Conservation (phyloP, 2,797 vertebrate species). For the Astyanax mexicanus region DNA sequence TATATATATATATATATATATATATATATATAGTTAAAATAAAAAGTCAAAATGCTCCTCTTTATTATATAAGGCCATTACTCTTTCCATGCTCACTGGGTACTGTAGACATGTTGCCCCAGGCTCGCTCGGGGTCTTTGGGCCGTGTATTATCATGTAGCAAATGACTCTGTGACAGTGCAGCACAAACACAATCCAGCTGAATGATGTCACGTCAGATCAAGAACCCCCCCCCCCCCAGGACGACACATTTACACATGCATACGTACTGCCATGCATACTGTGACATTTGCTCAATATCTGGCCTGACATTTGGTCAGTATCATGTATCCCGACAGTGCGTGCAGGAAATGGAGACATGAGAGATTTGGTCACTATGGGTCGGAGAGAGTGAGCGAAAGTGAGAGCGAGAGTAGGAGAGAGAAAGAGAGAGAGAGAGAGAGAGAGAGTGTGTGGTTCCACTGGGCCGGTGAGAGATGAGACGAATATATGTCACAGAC, state of each 20-base stretch:
- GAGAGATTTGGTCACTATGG: constrained; percentile 10
- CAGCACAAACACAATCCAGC: constrained; percentile 40
- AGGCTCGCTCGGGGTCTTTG: constrained; percentile 20
- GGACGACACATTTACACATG: constrained; percentile 44
- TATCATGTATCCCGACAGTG: constrained; percentile 5
- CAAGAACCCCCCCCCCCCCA: constrained; percentile 26
- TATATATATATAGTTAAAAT: constrained; percentile 3
- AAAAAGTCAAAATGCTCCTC: constrained; percentile 31
- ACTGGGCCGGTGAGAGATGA: constrained; percentile 57
- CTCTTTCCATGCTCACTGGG: neutral
- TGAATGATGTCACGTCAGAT: constrained; percentile 42
- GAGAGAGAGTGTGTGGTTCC: constrained; percentile 43
- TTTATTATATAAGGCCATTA: neutral
- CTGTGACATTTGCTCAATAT: constrained; percentile 46
- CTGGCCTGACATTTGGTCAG: constrained; percentile 23
- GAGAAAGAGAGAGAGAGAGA: constrained; percentile 20
- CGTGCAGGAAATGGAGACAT: neutral
- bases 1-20: no score
- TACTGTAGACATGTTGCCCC: neutral
- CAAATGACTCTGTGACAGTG: constrained; percentile 41
- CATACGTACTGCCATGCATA: constrained; percentile 39
- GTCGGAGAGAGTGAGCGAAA: neutral
- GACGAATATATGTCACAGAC: constrained; percentile 56
- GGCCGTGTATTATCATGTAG: constrained; percentile 35
- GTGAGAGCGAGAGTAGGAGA: constrained; percentile 12